Conservation (phyloP, 1,140 invertebrate species). For the Anoplophora glabripennis region DNA sequence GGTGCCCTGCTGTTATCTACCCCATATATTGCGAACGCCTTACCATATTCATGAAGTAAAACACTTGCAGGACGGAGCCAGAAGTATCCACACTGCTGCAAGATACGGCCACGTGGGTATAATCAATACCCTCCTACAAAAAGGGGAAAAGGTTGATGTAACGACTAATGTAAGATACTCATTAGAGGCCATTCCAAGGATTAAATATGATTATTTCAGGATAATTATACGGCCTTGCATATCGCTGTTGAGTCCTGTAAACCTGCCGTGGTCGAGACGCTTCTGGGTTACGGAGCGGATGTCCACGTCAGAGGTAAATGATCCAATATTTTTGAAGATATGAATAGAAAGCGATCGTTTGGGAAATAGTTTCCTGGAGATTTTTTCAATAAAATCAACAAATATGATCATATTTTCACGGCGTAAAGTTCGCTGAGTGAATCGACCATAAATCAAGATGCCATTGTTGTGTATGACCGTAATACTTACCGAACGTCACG, state of each 20-base stretch:
- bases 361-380: neutral
- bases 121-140: conserved; percentile 91
- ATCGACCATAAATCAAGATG: too few species aligned
- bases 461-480: too few species aligned
- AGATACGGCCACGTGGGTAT: conserved; percentile 94
- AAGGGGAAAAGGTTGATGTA: conserved; percentile 94
- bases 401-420: too few species aligned
- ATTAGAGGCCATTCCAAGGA: neutral
- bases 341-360: neutral
- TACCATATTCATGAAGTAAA: too few species aligned
- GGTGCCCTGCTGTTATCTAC: neutral
- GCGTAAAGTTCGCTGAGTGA: too few species aligned
- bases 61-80: conserved; percentile 68
- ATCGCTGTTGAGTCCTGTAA: conserved; percentile 97
- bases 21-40: too few species aligned
- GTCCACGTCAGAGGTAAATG: conserved; percentile 83
- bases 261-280: conserved; percentile 92
- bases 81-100: conserved; percentile 90
- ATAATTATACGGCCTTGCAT: conserved; percentile 97
- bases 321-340: neutral
- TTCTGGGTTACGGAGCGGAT: conserved; percentile 94
- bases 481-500: too few species aligned
- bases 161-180: conserved; percentile 80
- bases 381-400: too few species aligned
- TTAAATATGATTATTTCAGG: conserved; percentile 56